phyloP scores from a whole-genome alignment of 2,797 vertebrate species.

The Jordanella pulchra region DNA sequence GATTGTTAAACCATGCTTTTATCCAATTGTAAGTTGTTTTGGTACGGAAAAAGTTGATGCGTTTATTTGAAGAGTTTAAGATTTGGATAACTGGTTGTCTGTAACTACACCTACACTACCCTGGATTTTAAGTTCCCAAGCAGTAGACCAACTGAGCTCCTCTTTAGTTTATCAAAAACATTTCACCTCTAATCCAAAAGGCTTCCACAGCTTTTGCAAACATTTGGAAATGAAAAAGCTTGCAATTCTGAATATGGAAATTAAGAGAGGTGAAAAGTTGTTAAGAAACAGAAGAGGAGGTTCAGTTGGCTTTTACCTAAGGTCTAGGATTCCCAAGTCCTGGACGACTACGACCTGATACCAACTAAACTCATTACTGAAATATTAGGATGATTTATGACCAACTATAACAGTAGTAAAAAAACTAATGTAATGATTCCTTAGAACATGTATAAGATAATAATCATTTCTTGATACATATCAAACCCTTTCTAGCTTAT shows the following conservation, averaged over 20 bases:
- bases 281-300: neutral
- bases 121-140: neutral
- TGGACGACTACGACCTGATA: neutral
- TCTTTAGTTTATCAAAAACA: neutral
- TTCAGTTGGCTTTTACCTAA: neutral
- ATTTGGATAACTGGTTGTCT: neutral
- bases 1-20: conserved; percentile 19
- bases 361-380: neutral
- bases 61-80: neutral
- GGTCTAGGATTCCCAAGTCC: neutral
- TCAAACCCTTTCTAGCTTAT: no score
- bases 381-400: neutral
- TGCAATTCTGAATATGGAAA: neutral
- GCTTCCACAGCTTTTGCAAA: neutral
- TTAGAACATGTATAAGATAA: no score
- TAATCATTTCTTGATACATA: no score
- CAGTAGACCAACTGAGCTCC: neutral
- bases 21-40: neutral
- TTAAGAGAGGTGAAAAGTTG: neutral
- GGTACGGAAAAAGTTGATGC: neutral
- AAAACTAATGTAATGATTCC: no score
- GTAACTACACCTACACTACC: neutral
- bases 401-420: neutral
- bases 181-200: neutral
- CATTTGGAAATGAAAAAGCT: no score